A percentile compares a stretch with the other conserved stretches of the same genome.
phyloP scores from a whole-genome alignment of 2,888 invertebrate species.

The Dicyrtoma fusca region DNA sequence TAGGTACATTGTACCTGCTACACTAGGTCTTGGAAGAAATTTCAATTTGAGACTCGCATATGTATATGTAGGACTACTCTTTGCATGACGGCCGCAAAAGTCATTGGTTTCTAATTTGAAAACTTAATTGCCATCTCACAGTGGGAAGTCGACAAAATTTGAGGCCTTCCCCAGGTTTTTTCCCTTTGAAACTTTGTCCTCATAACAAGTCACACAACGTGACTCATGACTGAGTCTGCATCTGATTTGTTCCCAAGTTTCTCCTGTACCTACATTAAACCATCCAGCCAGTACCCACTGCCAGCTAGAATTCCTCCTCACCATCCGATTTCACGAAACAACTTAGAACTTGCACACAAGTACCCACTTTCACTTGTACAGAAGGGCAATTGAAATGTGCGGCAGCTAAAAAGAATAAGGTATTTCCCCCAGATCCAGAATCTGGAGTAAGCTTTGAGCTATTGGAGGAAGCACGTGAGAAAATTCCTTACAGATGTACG shows the following conservation, averaged over 20 bases:
- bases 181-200: slow-evolving; percentile 10
- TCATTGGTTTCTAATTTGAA: slow-evolving; percentile 49
- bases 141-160: slow-evolving; percentile 41
- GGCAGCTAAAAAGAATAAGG: no score
- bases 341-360: no score
- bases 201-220: background rate
- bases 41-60: slow-evolving; percentile 6
- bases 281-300: no score
- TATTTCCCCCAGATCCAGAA: no score
- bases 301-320: no score
- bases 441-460: background rate
- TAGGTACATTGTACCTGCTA: no score
- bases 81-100: slow-evolving; percentile 23
- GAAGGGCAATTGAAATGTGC: no score
- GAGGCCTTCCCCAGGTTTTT: slow-evolving; percentile 28
- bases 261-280: background rate
- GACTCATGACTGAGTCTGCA: slow-evolving; percentile 17
- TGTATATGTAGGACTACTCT: background rate
- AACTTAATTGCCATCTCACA: slow-evolving; percentile 45
- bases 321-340: no score
- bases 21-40: background rate
- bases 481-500: background rate
- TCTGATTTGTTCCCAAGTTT: slow-evolving; percentile 35
- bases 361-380: no score
- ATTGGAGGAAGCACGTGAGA: background rate